Base-by-base conservation (phyloP, 2,888 invertebrate genomes). In the Drosophila eohydei region DNA sequence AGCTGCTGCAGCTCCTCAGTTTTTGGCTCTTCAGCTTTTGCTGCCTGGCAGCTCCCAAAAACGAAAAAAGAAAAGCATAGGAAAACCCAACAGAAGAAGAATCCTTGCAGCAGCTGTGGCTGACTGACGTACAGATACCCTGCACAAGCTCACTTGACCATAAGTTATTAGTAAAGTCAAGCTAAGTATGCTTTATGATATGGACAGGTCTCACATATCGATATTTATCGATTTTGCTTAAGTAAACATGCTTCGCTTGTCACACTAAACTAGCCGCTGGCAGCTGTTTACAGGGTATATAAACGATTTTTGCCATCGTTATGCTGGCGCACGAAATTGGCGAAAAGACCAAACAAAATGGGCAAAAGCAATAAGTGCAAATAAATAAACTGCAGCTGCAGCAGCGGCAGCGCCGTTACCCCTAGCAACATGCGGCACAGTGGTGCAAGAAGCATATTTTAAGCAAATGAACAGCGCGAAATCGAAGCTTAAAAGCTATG, bases 371-470 rank as follows among this genome's bases (percentile, higher is more conserved):
- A 54, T 63, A 58, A 61, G 51, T 34, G 52, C 65, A 70, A 74
- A 64, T 63, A 67, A 78, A 66, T 74, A 71, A 66, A 66, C 70
- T 74, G 79, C 70, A 50, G 36, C 51, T 34, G 56, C 44, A 44
- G 21, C 55, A 14, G 32, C 26, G 46, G 57, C 56, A 57, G 32
- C 55, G 16, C 6, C 9, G 46, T 26, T 8, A 38, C 21, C 43
- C 40, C 21, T 30, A 12, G 52, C 48, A 66, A 63, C 58, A 44
- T 32, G 26, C 59, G 48, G 52, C 67, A 76, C 63, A 44, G 58
- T 68, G 68, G 46, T 4, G 26, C 57, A 32, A 38, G 38, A 8
- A 8, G 5, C 3, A 4, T n/a, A 41, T 14, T 12, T 16, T 21
- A 43, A 34, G 34, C 8, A 34, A 34, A 34, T 34, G 6, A 30